These are phyloP conservation scores for Sialis fuliginosa DNA, from an alignment of 2,888 invertebrate genomes.

Conservation along the genomic window DNA sequence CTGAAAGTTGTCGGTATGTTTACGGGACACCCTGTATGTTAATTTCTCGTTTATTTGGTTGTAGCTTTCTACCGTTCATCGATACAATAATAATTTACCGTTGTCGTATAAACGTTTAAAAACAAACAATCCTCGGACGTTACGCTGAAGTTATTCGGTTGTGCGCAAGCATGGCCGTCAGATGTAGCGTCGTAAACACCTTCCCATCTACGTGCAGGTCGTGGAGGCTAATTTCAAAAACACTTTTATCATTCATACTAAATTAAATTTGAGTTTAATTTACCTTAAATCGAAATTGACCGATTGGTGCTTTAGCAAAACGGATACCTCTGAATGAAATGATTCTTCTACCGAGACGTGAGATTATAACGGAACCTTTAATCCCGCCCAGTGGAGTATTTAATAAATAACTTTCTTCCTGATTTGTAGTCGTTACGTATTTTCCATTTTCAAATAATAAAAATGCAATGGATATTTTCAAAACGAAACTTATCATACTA, in stretches of 20 bases:
- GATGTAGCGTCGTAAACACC: conserved; percentile 19
- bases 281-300: conserved; percentile 23
- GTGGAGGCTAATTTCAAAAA: conserved; percentile 17
- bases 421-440: too few relatives aligned
- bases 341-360: conserved; percentile 4
- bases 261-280: conserved; percentile 3
- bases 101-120: conserved; percentile 40
- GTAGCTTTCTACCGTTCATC: too few relatives aligned
- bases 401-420: too few relatives aligned
- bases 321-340: conserved; percentile 12
- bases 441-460: too few relatives aligned
- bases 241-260: background rate
- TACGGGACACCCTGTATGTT: too few relatives aligned
- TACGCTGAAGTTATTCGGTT: conserved; percentile 15
- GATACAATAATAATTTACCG: too few relatives aligned
- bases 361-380: background rate
- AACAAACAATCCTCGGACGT: conserved; percentile 44
- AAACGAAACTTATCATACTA: too few relatives aligned
- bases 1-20: too few relatives aligned
- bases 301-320: conserved; percentile 17
- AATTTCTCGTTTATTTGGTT: too few relatives aligned
- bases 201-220: conserved; percentile 20
- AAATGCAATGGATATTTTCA: too few relatives aligned
- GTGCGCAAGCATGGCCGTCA: conserved; percentile 22
- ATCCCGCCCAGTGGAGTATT: background rate